Conservation (phyloP, 1,140 invertebrate species). For the Drosophila lini region DNA sequence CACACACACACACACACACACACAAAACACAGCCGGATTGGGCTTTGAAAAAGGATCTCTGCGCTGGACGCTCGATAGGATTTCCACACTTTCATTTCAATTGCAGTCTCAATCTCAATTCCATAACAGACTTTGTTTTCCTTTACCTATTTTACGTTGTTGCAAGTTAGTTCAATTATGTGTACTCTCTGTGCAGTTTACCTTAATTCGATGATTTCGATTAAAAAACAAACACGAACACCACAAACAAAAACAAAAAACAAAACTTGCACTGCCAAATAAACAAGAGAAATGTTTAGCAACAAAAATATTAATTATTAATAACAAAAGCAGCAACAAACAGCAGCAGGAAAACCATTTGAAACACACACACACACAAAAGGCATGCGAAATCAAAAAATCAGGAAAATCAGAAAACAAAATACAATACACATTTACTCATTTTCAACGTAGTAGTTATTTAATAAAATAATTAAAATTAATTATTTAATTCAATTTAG, state of each 20-base stretch:
- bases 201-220: constrained; percentile 34
- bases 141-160: constrained; percentile 9
- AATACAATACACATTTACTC: constrained; percentile 27
- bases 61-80: constrained; percentile 46
- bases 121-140: constrained; percentile 20
- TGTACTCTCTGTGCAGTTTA: constrained; percentile 28
- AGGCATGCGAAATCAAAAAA: constrained; percentile 52
- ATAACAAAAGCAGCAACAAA: constrained; percentile 15
- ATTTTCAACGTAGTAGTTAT: constrained; percentile 65
- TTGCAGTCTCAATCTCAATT: constrained; percentile 16
- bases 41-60: constrained; percentile 52
- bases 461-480: constrained; percentile 62
- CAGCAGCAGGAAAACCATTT: constrained; percentile 22
- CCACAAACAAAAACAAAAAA: constrained; percentile 24
- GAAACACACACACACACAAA: constrained; percentile 9
- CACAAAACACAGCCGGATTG: constrained; percentile 20
- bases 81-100: constrained; percentile 25
- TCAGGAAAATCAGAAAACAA: constrained; percentile 15
- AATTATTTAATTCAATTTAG: constrained; percentile 67
- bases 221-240: constrained; percentile 1
- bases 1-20: constrained; percentile 8
- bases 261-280: constrained; percentile 75
- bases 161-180: constrained; percentile 33
- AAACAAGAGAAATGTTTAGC: constrained; percentile 49
- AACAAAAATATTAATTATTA: constrained; percentile 38